A percentile compares a stretch with the other conserved stretches of the same genome.
phyloP scores from a whole-genome alignment of 2,113 vertebrate species.

The Parus major region DNA sequence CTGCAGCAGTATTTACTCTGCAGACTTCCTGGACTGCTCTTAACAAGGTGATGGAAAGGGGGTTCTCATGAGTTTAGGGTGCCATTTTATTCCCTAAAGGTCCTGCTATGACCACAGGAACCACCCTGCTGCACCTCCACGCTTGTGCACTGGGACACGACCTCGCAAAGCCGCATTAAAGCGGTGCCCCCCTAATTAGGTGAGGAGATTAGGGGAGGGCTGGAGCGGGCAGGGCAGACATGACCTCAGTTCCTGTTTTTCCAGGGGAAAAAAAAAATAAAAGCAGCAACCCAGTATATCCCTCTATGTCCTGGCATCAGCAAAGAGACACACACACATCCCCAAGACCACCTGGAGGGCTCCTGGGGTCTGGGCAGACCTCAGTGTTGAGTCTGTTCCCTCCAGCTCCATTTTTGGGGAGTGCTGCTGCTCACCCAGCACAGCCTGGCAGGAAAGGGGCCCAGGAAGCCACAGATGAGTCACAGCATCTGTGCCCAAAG shows the following conservation, averaged over 20 bases:
- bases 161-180: background rate
- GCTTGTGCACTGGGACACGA: fast-evolving
- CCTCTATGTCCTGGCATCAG: background rate
- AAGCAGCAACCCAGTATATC: background rate
- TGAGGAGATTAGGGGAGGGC: constrained; percentile 7
- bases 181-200: background rate
- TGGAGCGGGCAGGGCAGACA: background rate
- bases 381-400: background rate
- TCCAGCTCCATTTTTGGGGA: background rate
- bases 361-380: background rate
- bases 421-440: fast-evolving
- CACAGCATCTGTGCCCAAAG: background rate
- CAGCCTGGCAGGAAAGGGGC: background rate
- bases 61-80: background rate
- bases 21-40: background rate
- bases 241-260: constrained; percentile 67
- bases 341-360: background rate
- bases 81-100: background rate
- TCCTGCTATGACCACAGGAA: background rate
- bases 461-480: constrained; percentile 25
- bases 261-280: background rate
- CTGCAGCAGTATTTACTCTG: background rate
- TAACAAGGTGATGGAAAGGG: background rate
- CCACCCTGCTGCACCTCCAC: background rate
- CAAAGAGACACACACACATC: fast-evolving